Evolutionary conservation across 2,113 vertebrate genomes (phyloP).

Genomic region (Gulo gulo): DNA sequence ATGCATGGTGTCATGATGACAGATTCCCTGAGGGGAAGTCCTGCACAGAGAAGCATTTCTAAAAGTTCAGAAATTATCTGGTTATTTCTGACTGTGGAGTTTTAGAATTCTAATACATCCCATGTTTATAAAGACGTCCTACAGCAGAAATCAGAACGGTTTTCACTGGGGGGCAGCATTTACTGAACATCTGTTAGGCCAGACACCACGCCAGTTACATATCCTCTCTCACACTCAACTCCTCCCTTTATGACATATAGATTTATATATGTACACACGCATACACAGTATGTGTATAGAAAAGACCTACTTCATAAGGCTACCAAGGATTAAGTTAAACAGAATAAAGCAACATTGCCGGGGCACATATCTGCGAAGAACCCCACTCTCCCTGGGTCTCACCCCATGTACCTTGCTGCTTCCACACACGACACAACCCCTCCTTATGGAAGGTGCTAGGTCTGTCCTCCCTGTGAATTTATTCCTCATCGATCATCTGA

Average conservation of each 20-base stretch:
- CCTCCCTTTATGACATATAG: not conserved
- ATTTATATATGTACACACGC: not conserved
- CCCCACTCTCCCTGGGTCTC: too few species aligned
- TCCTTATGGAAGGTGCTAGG: not conserved
- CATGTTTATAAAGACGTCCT: not conserved
- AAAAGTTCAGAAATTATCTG: not conserved
- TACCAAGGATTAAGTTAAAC: not conserved
- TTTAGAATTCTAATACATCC: not conserved
- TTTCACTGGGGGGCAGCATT: not conserved
- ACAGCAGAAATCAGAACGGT: not conserved
- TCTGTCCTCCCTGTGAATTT: not conserved
- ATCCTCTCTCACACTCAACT: not conserved
- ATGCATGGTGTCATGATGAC: not conserved
- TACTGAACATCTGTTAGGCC: not conserved
- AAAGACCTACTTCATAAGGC: not conserved
- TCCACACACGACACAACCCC: rapidly evolving
- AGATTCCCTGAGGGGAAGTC: not conserved
- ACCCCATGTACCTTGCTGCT: rapidly evolving
- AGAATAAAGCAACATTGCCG: not conserved
- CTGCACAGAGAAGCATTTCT: not conserved
- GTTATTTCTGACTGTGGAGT: not conserved
- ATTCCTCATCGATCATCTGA: not conserved
- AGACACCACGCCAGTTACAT: not conserved
- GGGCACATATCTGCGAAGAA: not conserved
- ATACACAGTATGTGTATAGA: not conserved